Conservation (phyloP, 92 coral and sea anemone genomes). For the Bergia sp. region DNA sequence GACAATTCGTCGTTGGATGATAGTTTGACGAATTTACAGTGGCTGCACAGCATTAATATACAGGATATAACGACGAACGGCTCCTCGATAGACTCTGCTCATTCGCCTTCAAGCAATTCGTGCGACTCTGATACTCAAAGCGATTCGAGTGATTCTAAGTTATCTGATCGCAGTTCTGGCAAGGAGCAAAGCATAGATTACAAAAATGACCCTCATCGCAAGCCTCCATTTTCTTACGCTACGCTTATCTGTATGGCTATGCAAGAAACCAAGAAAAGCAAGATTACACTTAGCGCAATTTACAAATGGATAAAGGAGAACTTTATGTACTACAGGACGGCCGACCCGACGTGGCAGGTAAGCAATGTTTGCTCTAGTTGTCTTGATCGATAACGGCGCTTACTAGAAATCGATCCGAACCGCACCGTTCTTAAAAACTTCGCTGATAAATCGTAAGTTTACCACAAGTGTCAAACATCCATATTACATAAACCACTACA, state of each 20-base stretch:
- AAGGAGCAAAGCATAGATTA: constrained; percentile 87
- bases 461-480: constrained; percentile 31
- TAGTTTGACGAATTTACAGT: constrained; percentile 92
- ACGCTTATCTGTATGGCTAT: constrained; percentile 99
- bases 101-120: constrained; percentile 63
- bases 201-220: constrained; percentile 87
- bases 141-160: constrained; percentile 77
- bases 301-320: constrained; percentile 99
- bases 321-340: constrained; percentile 89
- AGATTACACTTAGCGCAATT: constrained; percentile 96
- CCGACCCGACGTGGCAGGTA: constrained; percentile 99
- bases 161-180: constrained; percentile 57
- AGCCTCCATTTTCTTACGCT: constrained; percentile 98
- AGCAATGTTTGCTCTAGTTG: background rate
- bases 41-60: constrained; percentile 89
- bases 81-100: constrained; percentile 50
- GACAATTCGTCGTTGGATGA: constrained; percentile 80
- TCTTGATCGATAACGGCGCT: constrained; percentile 9
- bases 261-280: constrained; percentile 94
- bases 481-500: constrained; percentile 13
- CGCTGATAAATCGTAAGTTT: constrained; percentile 1
- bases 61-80: constrained; percentile 84
- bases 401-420: background rate
- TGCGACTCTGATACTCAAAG: constrained; percentile 87
- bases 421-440: background rate